A percentile compares a stretch with the other conserved stretches of the same genome.
Evolutionary conservation across 2,888 invertebrate genomes (phyloP).

Genomic region (Lamellibrachia columna): DNA sequence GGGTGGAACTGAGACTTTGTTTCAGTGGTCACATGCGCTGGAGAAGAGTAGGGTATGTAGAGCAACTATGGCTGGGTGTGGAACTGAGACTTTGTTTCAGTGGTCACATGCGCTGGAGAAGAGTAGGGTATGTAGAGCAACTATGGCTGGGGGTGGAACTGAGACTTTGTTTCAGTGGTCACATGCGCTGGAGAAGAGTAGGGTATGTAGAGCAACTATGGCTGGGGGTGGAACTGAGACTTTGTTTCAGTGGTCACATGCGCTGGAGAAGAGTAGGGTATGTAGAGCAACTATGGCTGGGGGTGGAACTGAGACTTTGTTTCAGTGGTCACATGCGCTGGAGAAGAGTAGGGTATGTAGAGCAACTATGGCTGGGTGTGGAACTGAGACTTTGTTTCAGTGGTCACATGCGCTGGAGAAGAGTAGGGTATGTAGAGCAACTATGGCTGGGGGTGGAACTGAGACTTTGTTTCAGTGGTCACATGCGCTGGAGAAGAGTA

Average conservation of each 20-base stretch:
- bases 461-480: neutral
- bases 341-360: conserved; percentile 81
- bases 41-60: conserved; percentile 89
- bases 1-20: conserved; percentile 54
- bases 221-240: conserved; percentile 69
- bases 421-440: conserved; percentile 79
- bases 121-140: too few relatives aligned
- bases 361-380: conserved; percentile 67
- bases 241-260: too few relatives aligned
- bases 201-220: conserved; percentile 73
- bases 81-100: neutral
- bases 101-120: too few relatives aligned
- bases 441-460: neutral
- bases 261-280: conserved; percentile 74
- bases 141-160: too few relatives aligned
- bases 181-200: conserved; percentile 89
- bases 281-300: too few relatives aligned
- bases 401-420: too few relatives aligned
- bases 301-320: neutral
- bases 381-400: neutral
- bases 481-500: too few relatives aligned
- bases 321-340: conserved; percentile 60
- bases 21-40: conserved; percentile 61
- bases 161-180: conserved; percentile 79
- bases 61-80: neutral